Evolutionary conservation across 2,113 vertebrate species (phyloP), one percentile per base, ranked within the genome.

Genomic region (Plecturocebus donacophilus): DNA sequence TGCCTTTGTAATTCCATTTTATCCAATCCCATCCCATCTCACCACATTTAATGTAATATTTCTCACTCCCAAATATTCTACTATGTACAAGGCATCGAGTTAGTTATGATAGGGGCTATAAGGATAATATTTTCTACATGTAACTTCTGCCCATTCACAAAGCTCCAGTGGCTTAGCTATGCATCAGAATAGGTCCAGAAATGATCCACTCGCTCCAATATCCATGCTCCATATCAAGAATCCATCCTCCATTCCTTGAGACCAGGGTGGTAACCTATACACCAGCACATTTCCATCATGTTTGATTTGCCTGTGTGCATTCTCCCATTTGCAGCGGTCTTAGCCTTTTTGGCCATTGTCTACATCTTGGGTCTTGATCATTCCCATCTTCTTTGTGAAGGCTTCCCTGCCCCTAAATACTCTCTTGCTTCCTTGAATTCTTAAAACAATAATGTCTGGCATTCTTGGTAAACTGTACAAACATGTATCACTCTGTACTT

Each of bases 371-470:
- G 66, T 20, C 25, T 54, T 71, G 38, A 3, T 94, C 84, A 32
- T 68, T 68, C 47, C 16, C 2, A 3, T 35, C 10, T 54, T 71
- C 47, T 82, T 88, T 76, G 32, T 40, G 87, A 93, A 40, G 47
- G 2, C 45, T 87, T 81, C 16, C 8, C 27, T 84, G 27, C 1
- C 20, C 14, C 14, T 27, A 49, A 70, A 66, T 61, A 71, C 27
- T 75, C 38, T 61, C 87, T 70, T 61, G 42, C 25, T 64, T 85
- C 45, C 68, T 70, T 75, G 61, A 90, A 91, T 70, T 80, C 27
- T 61, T 82, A 71, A 68, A 73, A 64, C 2, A 61, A 35, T 38
- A 23, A 0, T 30, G 32, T 13, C 49, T 58, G 58, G 86, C 58
- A 38, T 54, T 82, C 10, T 84, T 20, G 54, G 70, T 49, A 47